A percentile compares a stretch with the other conserved stretches of the same genome.
Evolutionary conservation across 37 sponge, comb jelly and placozoan genomes (phyloP).

Genomic region (Geodia barretti): DNA sequence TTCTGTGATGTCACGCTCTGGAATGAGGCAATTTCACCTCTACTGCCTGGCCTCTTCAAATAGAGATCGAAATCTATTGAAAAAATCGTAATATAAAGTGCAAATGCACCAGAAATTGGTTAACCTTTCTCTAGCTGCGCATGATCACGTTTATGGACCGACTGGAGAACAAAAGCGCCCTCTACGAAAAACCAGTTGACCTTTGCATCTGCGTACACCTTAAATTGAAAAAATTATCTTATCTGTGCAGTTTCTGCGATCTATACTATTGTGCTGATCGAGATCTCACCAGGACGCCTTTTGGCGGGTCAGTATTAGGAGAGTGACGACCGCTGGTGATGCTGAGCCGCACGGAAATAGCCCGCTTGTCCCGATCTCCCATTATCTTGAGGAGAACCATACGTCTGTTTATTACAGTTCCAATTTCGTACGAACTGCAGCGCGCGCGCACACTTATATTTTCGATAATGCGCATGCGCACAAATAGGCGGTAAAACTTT

Average conservation of each 20-base stretch:
- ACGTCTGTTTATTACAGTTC: too few species aligned
- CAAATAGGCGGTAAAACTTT: too few species aligned
- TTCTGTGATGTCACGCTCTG: conserved; percentile 32
- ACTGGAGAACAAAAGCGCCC: conserved; percentile 12
- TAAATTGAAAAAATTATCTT: too few species aligned
- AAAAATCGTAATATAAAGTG: background rate
- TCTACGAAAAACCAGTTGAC: conserved; percentile 40
- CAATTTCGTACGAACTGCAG: too few species aligned
- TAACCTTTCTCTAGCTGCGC: conserved; percentile 20
- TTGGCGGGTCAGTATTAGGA: conserved; percentile 14
- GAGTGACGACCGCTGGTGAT: conserved; percentile 26
- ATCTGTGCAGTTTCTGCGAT: too few species aligned
- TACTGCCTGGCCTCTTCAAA: conserved; percentile 23
- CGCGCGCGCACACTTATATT: too few species aligned
- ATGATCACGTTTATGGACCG: conserved; percentile 16
- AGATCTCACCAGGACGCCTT: background rate
- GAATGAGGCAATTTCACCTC: conserved; percentile 34
- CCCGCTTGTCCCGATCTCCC: too few species aligned
- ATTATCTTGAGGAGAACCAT: too few species aligned
- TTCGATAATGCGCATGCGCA: too few species aligned
- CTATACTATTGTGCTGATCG: too few species aligned
- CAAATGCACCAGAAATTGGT: background rate
- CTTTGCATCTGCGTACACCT: conserved; percentile 40
- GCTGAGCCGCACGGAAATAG: too few species aligned
- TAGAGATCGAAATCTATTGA: conserved; percentile 49